Conservation (phyloP, 37 sponge, comb jelly and placozoan genomes). For the Axinella damicornis region DNA sequence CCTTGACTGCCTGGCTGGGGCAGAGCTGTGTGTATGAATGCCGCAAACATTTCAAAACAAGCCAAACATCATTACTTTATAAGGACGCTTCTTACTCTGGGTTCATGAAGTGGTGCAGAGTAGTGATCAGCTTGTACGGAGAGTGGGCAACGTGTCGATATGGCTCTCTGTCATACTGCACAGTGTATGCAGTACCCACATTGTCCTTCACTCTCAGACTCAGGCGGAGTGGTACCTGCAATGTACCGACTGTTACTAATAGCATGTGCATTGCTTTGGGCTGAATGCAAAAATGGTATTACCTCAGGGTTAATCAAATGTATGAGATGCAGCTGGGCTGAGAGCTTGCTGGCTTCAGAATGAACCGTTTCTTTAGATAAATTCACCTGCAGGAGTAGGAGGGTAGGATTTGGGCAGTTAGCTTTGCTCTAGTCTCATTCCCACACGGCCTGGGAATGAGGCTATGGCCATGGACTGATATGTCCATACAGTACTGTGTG, state of each 20-base stretch:
- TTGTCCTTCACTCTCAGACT: not conserved
- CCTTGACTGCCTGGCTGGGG: not conserved
- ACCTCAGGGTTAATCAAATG: constrained; percentile 59
- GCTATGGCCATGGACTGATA: not conserved
- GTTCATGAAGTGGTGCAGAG: not conserved
- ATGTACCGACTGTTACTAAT: too few relatives aligned
- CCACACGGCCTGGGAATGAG: too few relatives aligned
- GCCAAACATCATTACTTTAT: not conserved
- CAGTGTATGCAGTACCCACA: not conserved
- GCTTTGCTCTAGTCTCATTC: too few relatives aligned
- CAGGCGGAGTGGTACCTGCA: not conserved
- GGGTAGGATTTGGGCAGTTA: not conserved
- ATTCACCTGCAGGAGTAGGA: not conserved
- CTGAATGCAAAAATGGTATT: not conserved
- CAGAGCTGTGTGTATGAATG: not conserved
- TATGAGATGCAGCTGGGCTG: constrained; percentile 26
- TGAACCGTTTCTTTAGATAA: not conserved
- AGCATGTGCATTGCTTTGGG: too few relatives aligned
- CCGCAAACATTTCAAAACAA: not conserved
- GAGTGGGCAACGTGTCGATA: not conserved
- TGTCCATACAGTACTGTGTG: not conserved
- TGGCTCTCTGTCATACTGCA: not conserved
- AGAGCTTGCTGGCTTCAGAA: not conserved
- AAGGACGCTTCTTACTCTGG: not conserved
- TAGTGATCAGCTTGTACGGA: not conserved